These are phyloP conservation scores for Cordylochernes scorpioides DNA, from an alignment of 2,888 invertebrate species.

Conservation along the genomic window DNA sequence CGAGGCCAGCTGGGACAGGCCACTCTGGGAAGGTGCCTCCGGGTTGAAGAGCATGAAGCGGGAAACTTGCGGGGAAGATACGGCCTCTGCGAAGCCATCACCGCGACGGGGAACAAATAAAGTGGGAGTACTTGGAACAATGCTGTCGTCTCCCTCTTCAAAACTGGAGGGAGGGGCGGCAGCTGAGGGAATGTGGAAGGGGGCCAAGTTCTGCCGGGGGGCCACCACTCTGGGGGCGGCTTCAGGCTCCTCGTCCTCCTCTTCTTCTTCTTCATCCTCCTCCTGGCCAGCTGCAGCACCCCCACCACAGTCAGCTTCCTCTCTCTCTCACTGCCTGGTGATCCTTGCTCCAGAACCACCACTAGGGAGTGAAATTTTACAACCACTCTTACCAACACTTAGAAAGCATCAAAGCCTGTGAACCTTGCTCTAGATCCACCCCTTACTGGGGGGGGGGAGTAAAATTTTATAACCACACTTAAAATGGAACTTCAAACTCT, in stretches of 20 bases:
- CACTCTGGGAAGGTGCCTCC: slow-evolving; percentile 28
- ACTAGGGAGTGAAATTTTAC: too few relatives aligned
- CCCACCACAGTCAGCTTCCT: too few relatives aligned
- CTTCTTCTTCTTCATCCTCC: slow-evolving; percentile 15
- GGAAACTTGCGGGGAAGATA: slow-evolving; percentile 54
- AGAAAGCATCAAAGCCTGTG: too few relatives aligned
- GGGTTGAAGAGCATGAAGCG: slow-evolving; percentile 21
- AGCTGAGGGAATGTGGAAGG: slow-evolving; percentile 19
- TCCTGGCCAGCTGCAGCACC: slow-evolving; percentile 9
- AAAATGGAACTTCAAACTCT: too few relatives aligned
- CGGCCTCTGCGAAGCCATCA: slow-evolving; percentile 69
- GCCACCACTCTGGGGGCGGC: slow-evolving; percentile 8
- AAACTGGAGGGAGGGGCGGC: slow-evolving; percentile 30
- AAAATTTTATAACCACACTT: too few relatives aligned
- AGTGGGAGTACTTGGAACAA: slow-evolving; percentile 69
- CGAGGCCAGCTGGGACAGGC: slow-evolving; percentile 27
- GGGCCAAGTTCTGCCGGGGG: slow-evolving; percentile 17
- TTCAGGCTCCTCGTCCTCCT: slow-evolving; percentile 9
- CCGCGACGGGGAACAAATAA: slow-evolving; percentile 49
- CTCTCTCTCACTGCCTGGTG: too few relatives aligned
- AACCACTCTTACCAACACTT: too few relatives aligned
- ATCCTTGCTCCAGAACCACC: too few relatives aligned
- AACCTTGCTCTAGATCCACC: too few relatives aligned
- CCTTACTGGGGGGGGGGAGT: too few relatives aligned
- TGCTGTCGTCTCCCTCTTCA: slow-evolving; percentile 43